Evolutionary conservation across 2,797 vertebrate species (phyloP).

Genomic region (Sylvia borin): DNA sequence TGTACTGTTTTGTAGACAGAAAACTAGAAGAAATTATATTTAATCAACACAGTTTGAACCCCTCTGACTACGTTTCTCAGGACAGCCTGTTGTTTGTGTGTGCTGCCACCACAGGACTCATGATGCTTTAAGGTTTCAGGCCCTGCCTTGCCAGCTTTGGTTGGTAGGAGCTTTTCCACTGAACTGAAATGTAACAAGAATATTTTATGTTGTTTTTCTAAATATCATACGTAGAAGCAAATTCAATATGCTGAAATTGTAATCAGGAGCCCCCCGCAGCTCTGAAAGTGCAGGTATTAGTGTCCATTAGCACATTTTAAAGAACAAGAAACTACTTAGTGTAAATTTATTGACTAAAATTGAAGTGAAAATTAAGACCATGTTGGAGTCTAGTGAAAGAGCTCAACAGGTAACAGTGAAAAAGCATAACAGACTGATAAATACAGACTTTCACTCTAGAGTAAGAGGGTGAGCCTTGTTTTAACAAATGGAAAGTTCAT

Average conservation of each 20-base stretch:
- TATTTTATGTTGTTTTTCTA: background rate
- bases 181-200: background rate
- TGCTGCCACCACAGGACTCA: background rate
- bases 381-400: background rate
- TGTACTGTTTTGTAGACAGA: background rate
- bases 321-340: conserved; percentile 1
- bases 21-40: background rate
- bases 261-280: conserved; percentile 7
- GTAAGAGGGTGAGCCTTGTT: background rate
- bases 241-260: background rate
- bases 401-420: background rate
- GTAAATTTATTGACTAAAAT: conserved; percentile 1
- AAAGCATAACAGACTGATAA: background rate
- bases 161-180: background rate
- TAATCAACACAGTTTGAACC: background rate
- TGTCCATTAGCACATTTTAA: conserved; percentile 14
- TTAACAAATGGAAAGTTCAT: background rate
- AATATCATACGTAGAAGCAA: background rate
- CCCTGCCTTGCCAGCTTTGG: background rate
- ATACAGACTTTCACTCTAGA: background rate
- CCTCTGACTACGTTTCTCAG: background rate
- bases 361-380: background rate
- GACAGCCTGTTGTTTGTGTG: background rate
- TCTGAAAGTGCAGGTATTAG: conserved; percentile 11
- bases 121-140: background rate